Evolutionary conservation across 2,113 vertebrate species (phyloP).

Genomic region (Phalacrocorax carbo): DNA sequence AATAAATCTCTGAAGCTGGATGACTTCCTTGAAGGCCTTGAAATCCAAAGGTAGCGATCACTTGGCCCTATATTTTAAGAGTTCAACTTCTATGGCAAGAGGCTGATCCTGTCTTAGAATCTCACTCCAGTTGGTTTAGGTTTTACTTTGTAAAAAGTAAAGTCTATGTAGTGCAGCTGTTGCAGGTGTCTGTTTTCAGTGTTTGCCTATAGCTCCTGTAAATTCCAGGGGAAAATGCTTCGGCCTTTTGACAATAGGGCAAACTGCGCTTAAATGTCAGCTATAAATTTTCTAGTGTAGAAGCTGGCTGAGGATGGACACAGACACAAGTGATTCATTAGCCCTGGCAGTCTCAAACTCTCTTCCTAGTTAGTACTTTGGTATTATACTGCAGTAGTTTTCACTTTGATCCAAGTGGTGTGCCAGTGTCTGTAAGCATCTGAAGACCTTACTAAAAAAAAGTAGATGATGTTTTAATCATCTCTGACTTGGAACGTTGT

Average conservation of each 20-base stretch:
- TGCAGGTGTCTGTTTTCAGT: not conserved
- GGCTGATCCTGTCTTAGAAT: not conserved
- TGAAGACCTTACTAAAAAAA: not conserved
- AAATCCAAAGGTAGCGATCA: not conserved
- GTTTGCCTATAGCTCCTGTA: not conserved
- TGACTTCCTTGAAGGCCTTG: not conserved
- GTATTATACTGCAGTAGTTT: not conserved
- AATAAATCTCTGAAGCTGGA: not conserved
- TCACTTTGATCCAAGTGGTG: not conserved
- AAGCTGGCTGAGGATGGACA: not conserved
- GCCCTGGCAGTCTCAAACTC: not conserved
- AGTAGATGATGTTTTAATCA: not conserved
- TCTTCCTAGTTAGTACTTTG: not conserved
- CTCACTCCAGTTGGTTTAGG: not conserved
- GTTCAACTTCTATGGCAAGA: not conserved
- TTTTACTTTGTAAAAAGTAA: not conserved
- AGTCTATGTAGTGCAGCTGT: not conserved
- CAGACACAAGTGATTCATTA: not conserved
- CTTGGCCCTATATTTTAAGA: not conserved
- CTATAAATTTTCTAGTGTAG: not conserved
- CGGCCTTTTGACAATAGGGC: not conserved
- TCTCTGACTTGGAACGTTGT: not conserved
- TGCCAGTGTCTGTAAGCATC: not conserved
- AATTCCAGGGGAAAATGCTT: not conserved
- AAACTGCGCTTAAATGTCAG: not conserved